A percentile compares a stretch with the other conserved stretches of the same genome.
phyloP scores from a whole-genome alignment of 2,888 invertebrate genomes.

The Papilio protenor region DNA sequence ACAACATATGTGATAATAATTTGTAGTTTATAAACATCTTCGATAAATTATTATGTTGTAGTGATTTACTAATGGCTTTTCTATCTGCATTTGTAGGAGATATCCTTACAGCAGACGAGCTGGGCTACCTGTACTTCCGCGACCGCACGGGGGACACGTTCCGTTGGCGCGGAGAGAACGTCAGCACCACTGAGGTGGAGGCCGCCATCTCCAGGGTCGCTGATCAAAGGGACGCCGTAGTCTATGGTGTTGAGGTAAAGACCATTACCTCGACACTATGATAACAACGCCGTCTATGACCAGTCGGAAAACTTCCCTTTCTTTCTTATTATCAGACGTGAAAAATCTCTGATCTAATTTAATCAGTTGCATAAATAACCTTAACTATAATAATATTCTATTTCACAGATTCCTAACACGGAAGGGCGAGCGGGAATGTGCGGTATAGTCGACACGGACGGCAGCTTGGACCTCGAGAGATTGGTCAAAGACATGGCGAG shows the following conservation, averaged over 20 bases:
- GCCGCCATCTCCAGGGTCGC: slow-evolving; percentile 93
- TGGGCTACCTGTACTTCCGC: slow-evolving; percentile 97
- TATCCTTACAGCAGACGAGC: slow-evolving; percentile 94
- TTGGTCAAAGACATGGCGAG: slow-evolving; percentile 87
- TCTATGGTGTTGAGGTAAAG: slow-evolving; percentile 87
- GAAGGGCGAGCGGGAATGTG: slow-evolving; percentile 99
- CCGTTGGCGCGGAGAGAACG: slow-evolving; percentile 99
- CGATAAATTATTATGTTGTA: too few relatives aligned
- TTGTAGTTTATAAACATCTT: too few relatives aligned
- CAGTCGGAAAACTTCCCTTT: too few relatives aligned
- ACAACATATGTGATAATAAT: too few relatives aligned
- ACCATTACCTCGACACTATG: too few relatives aligned
- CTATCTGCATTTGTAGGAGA: slow-evolving; percentile 80
- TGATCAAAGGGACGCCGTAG: slow-evolving; percentile 94
- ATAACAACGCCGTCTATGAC: too few relatives aligned
- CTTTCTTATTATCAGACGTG: too few relatives aligned
- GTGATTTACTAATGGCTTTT: too few relatives aligned
- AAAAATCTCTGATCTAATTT: too few relatives aligned
- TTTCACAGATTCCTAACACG: slow-evolving; percentile 85
- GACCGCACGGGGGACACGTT: slow-evolving; percentile 99
- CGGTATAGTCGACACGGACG: slow-evolving; percentile 92
- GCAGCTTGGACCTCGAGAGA: slow-evolving; percentile 86
- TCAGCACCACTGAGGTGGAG: slow-evolving; percentile 99
- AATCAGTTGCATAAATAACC: neutral
- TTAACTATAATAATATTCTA: neutral